Evolutionary conservation across 2,797 vertebrate species (phyloP).

Genomic region (Florisuga fusca): DNA sequence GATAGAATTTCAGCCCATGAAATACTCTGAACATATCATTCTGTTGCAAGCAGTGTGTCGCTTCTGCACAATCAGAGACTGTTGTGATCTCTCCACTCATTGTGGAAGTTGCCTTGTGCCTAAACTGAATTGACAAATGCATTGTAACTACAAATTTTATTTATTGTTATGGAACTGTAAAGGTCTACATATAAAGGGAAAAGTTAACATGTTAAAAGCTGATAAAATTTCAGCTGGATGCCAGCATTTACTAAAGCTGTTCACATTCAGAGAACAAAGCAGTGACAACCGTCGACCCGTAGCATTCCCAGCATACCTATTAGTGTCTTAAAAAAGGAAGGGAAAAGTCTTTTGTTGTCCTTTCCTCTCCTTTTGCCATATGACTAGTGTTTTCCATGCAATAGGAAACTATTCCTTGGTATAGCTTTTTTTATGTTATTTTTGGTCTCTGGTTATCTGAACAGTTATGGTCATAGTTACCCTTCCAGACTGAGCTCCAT

Average conservation of each 20-base stretch:
- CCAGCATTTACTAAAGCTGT: slow-evolving; percentile 85
- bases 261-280: slow-evolving; percentile 86
- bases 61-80: slow-evolving; percentile 99
- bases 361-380: slow-evolving; percentile 87
- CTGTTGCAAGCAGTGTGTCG: slow-evolving; percentile 89
- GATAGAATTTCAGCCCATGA: slow-evolving; percentile 83
- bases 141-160: slow-evolving; percentile 99
- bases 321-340: slow-evolving; percentile 95
- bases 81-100: slow-evolving; percentile 88
- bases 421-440: slow-evolving; percentile 82
- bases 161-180: slow-evolving; percentile 97
- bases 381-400: slow-evolving; percentile 89
- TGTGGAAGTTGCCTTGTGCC: slow-evolving; percentile 98
- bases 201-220: slow-evolving; percentile 87
- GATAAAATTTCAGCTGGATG: slow-evolving; percentile 88
- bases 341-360: slow-evolving; percentile 81
- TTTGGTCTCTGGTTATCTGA: slow-evolving; percentile 83
- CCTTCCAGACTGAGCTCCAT: slow-evolving; percentile 47
- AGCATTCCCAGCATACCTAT: slow-evolving; percentile 93
- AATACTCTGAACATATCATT: slow-evolving; percentile 86
- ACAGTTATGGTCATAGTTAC: slow-evolving; percentile 78
- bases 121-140: slow-evolving; percentile 99
- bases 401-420: slow-evolving; percentile 84
- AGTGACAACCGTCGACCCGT: slow-evolving; percentile 84
- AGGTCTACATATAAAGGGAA: slow-evolving; percentile 96